Percentiles rank a stretch among this genome's conserved stretches.
These are phyloP conservation scores for Capitulum mitella DNA, from an alignment of 2,888 invertebrate species.

Conservation along the genomic window DNA sequence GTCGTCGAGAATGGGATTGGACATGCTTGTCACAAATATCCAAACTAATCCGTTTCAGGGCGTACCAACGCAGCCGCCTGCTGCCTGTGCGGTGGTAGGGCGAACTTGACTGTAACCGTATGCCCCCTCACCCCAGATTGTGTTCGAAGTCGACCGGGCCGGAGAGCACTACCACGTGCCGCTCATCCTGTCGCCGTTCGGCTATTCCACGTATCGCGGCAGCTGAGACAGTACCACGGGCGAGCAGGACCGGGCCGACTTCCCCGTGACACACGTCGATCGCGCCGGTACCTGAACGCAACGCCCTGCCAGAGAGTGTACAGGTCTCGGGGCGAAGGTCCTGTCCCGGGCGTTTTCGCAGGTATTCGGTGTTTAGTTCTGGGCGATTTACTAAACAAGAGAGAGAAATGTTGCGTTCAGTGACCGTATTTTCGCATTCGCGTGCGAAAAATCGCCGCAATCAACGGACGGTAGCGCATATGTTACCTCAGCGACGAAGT, in stretches of 20 bases:
- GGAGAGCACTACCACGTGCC: conserved; percentile 67
- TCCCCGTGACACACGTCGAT: no score
- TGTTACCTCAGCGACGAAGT: neutral
- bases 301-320: neutral
- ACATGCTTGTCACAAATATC: neutral
- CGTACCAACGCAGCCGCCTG: neutral
- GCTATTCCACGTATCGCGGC: conserved; percentile 70
- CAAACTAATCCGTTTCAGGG: conserved; percentile 1
- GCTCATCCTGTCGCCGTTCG: conserved; percentile 63
- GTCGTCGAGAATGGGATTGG: no score
- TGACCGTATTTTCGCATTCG: neutral
- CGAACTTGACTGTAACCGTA: no score
- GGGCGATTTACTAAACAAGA: neutral
- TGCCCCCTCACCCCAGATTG: no score
- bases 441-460: neutral
- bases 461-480: no score
- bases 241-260: conserved; percentile 38
- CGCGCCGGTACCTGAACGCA: neutral
- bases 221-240: conserved; percentile 37
- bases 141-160: conserved; percentile 58
- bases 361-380: neutral
- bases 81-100: no score
- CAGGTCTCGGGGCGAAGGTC: neutral
- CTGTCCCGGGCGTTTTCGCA: neutral
- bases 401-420: neutral